Evolutionary conservation across 2,888 invertebrate species (phyloP).

Genomic region (Scaptomyza flava): DNA sequence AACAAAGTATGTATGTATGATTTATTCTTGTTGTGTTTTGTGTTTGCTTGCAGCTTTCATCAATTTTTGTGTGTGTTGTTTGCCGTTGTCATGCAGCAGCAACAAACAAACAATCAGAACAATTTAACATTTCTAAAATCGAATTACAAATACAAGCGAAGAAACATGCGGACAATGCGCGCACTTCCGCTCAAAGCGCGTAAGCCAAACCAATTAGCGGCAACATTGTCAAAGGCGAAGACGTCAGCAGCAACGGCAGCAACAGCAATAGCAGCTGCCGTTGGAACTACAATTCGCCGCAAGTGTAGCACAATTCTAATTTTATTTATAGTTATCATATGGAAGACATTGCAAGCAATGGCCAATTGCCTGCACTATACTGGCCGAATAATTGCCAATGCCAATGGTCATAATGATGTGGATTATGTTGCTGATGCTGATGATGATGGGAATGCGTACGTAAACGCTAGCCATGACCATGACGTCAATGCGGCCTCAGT

Average conservation of each 20-base stretch:
- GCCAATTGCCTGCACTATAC: slow-evolving; percentile 56
- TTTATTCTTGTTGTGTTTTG: slow-evolving; percentile 15
- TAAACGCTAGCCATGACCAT: slow-evolving; percentile 54
- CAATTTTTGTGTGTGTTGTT: slow-evolving; percentile 1
- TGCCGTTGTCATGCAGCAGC: slow-evolving; percentile 52
- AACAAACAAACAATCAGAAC: slow-evolving; percentile 66
- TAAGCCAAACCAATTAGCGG: slow-evolving; percentile 68
- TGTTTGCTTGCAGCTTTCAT: slow-evolving; percentile 44
- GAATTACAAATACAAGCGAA: slow-evolving; percentile 84
- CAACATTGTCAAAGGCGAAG: slow-evolving; percentile 61
- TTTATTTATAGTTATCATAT: slow-evolving; percentile 79
- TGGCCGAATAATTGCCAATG: slow-evolving; percentile 53
- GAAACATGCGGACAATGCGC: slow-evolving; percentile 68
- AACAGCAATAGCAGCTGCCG: slow-evolving; percentile 30
- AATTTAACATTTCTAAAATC: slow-evolving; percentile 83
- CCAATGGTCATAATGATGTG: slow-evolving; percentile 10
- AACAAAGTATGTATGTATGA: slow-evolving; percentile 6
- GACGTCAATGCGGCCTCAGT: slow-evolving; percentile 59
- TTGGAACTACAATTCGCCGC: slow-evolving; percentile 44
- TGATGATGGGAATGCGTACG: slow-evolving; percentile 31
- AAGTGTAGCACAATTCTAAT: slow-evolving; percentile 76
- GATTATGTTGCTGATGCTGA: slow-evolving; percentile 23
- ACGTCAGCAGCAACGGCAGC: slow-evolving; percentile 46
- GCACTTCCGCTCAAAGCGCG: slow-evolving; percentile 68
- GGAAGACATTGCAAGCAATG: slow-evolving; percentile 67